Evolutionary conservation across 1,140 invertebrate species (phyloP).

Genomic region (Drosophila suzukii): DNA sequence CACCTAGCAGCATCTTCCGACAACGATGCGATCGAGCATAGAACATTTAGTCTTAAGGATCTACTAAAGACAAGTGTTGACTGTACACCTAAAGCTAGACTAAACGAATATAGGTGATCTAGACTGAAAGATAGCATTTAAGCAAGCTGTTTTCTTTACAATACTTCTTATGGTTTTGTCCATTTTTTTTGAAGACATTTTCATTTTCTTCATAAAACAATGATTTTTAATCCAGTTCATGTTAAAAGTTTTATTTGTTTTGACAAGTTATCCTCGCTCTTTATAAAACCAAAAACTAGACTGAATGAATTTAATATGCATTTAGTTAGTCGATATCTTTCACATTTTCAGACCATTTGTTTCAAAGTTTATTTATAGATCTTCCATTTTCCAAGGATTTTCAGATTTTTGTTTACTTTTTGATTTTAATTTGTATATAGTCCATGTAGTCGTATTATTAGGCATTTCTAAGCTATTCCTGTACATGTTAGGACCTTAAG

Average conservation of each 20-base stretch:
- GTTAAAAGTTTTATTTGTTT: background rate
- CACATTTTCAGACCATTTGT: background rate
- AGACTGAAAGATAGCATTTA: slow-evolving; percentile 28
- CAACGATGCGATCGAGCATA: slow-evolving; percentile 21
- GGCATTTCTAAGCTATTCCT: slow-evolving; percentile 34
- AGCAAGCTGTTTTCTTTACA: background rate
- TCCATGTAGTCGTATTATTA: slow-evolving; percentile 20
- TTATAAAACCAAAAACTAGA: slow-evolving; percentile 1
- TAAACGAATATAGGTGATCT: slow-evolving; percentile 2
- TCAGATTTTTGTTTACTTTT: slow-evolving; percentile 18
- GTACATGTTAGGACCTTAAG: slow-evolving; percentile 53
- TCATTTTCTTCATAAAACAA: background rate
- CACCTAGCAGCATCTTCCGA: slow-evolving; percentile 34
- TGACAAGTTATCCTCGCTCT: background rate
- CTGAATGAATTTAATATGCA: background rate
- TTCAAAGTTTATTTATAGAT: background rate
- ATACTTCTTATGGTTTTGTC: background rate
- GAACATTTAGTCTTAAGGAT: slow-evolving; percentile 21
- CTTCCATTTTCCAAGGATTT: slow-evolving; percentile 14
- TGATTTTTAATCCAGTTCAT: background rate
- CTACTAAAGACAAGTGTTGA: slow-evolving; percentile 3
- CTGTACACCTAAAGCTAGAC: slow-evolving; percentile 1
- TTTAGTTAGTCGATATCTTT: background rate
- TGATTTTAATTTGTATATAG: slow-evolving; percentile 51
- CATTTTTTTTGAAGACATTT: background rate